Evolutionary conservation across 2,888 invertebrate species (phyloP), one percentile per base, ranked within the genome.

Genomic region (Hyposoter dolosus): DNA sequence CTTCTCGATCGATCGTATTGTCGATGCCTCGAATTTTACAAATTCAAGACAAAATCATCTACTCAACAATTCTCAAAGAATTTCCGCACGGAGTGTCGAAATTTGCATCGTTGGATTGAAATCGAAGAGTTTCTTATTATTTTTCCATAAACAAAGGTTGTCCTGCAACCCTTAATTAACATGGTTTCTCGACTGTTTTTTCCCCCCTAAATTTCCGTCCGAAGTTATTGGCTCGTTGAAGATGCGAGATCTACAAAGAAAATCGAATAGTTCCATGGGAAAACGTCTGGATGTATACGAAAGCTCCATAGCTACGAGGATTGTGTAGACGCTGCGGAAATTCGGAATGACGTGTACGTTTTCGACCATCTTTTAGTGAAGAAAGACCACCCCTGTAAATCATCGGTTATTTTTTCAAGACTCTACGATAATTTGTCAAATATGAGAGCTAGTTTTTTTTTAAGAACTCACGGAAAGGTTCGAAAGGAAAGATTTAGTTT

Each of bases 401-500:
- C 28, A 47, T 83, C 71, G 69, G 28, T 65, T 74, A 81, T 81
- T 50, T 66, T 32, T 23, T 7, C 15, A 28, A 66, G 86, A 65
- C 43, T 50, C 88, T 88, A 89, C 87, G 76, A 89, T 87, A 92
- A 91, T 92, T 92, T 90, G 91, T 92, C 92, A 92, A 90, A 88
- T 78, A 45, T 56, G 65, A 79, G 47, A 81, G n/a, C 12, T 74
- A 74, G 28, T 50, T 56, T 79, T 69, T 69, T 19, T 60, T 19
- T 5, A 23, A 28, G 47, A 63, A 17, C 28, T 32, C 19, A 50
- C 53, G 23, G n/a, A 19, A 19, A 28, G 17, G 43, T 45, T 53
- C 23, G 71, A 35, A 47, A 43, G 43, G 17, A 56, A 66, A 66
- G 23, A 60, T 53, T 56, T 15, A 80, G 71, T 40, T 79, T 77